These are phyloP conservation scores for Pterocles gutturalis DNA, from an alignment of 2,113 vertebrate species.

Conservation along the genomic window DNA sequence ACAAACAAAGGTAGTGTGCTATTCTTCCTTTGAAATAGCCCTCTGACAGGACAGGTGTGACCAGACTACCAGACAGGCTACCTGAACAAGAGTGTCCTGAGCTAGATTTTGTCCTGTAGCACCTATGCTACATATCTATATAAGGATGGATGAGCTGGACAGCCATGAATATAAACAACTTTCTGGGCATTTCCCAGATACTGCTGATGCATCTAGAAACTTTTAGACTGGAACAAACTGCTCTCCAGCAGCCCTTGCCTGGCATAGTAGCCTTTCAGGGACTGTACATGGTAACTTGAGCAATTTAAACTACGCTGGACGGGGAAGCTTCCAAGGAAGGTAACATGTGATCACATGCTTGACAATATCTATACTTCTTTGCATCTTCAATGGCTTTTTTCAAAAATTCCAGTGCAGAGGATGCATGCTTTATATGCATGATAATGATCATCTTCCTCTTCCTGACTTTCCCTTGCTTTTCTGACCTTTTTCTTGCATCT, in stretches of 20 bases:
- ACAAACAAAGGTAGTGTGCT: fast-evolving
- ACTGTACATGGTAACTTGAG: background rate
- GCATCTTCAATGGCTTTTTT: background rate
- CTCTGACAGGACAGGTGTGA: background rate
- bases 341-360: background rate
- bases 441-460: background rate
- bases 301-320: background rate
- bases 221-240: background rate
- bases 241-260: background rate
- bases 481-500: background rate
- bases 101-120: background rate
- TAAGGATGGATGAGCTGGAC: background rate
- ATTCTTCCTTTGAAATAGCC: background rate
- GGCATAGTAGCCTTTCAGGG: background rate
- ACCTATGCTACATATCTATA: background rate
- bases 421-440: background rate
- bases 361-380: background rate
- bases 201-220: background rate
- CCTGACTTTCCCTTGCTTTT: background rate
- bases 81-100: background rate
- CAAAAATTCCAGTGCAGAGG: background rate
- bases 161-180: background rate
- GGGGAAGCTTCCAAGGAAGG: background rate
- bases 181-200: background rate
- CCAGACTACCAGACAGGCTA: background rate